These are phyloP conservation scores for Chunga burmeisteri DNA, from an alignment of 2,113 vertebrate species.

Conservation along the genomic window DNA sequence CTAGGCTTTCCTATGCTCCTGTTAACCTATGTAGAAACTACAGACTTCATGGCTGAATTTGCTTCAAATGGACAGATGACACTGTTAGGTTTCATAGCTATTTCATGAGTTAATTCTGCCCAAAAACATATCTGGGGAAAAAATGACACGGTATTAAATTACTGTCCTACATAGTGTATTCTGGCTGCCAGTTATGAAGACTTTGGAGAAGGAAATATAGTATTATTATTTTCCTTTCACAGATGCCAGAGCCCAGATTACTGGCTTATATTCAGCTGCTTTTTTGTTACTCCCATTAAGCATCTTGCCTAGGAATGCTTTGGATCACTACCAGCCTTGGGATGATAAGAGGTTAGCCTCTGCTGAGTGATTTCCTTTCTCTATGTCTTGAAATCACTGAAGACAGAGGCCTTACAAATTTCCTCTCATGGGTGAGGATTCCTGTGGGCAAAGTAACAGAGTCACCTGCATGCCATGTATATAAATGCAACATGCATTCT, in stretches of 20 bases:
- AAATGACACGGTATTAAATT: neutral
- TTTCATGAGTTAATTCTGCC: constrained; percentile 20
- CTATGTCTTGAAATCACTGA: neutral
- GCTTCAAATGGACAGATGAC: neutral
- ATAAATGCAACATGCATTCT: neutral
- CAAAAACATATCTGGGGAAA: neutral
- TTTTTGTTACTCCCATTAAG: constrained; percentile 21
- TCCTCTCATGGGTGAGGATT: neutral
- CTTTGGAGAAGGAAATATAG: neutral
- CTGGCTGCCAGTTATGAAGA: neutral
- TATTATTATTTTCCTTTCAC: constrained; percentile 1
- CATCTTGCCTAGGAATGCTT: neutral
- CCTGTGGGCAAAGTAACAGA: neutral
- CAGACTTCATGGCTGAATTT: neutral
- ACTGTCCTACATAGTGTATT: neutral
- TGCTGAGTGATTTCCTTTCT: neutral
- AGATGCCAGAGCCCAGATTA: neutral
- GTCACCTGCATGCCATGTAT: neutral
- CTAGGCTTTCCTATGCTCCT: neutral
- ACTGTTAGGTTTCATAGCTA: neutral
- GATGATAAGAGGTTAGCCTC: neutral
- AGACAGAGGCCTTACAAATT: neutral
- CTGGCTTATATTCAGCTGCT: neutral
- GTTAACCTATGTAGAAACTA: neutral
- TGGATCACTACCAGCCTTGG: neutral